These are phyloP conservation scores for Barnardius zonarius DNA, from an alignment of 2,113 vertebrate genomes.

Conservation along the genomic window DNA sequence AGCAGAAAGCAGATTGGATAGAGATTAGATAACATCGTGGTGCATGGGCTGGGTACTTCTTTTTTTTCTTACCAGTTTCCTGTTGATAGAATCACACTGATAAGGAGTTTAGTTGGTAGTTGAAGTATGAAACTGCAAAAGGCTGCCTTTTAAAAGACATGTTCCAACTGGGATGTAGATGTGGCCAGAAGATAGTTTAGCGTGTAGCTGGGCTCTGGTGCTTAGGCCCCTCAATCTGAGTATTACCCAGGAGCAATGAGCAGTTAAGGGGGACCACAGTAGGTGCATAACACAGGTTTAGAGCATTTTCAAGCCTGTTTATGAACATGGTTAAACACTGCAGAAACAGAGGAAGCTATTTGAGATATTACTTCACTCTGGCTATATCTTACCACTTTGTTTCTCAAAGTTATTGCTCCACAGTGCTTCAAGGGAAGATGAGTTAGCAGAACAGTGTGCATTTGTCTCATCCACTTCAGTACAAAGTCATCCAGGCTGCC, in stretches of 20 bases:
- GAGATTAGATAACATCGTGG: constrained; percentile 61
- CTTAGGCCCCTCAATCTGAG: neutral
- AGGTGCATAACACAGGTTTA: neutral
- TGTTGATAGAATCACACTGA: constrained; percentile 62
- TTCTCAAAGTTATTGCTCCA: constrained; percentile 50
- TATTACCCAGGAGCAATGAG: neutral
- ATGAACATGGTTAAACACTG: neutral
- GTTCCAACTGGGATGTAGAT: constrained; percentile 13
- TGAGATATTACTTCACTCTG: constrained; percentile 36
- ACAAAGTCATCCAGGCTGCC: neutral
- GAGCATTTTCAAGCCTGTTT: neutral
- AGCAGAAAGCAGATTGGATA: constrained; percentile 66
- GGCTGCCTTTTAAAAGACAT: neutral
- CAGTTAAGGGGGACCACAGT: neutral
- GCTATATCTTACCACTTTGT: neutral
- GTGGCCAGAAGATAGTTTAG: neutral
- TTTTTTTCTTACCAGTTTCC: constrained; percentile 65
- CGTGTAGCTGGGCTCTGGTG: neutral
- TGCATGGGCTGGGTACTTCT: constrained; percentile 43
- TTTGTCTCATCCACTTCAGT: neutral
- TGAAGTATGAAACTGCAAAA: constrained; percentile 57
- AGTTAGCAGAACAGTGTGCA: neutral
- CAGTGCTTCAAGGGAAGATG: neutral
- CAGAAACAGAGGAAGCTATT: constrained; percentile 41
- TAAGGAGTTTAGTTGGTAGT: constrained; percentile 55